These are phyloP conservation scores for Buphagus erythrorhynchus DNA, from an alignment of 2,797 vertebrate species.

Conservation along the genomic window DNA sequence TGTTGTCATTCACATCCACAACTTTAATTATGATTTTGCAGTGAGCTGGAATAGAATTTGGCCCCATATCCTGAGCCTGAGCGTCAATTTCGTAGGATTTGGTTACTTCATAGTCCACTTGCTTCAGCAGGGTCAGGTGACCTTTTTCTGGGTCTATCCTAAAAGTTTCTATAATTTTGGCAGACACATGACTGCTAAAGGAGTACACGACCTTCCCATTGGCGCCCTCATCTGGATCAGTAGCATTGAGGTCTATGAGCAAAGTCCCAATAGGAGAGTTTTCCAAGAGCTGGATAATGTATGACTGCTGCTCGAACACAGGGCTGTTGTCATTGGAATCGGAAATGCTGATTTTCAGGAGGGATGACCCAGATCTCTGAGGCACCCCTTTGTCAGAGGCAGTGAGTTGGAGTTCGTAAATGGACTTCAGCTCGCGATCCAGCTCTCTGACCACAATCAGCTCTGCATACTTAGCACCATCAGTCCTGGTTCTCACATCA, in stretches of 20 bases:
- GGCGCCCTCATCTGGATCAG: slow-evolving; percentile 95
- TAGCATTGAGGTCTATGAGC: slow-evolving; percentile 94
- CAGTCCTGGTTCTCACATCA: slow-evolving; percentile 90
- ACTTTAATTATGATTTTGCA: slow-evolving; percentile 96
- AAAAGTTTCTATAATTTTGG: slow-evolving; percentile 92
- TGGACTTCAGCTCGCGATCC: slow-evolving; percentile 89
- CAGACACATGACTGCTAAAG: slow-evolving; percentile 92
- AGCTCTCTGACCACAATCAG: slow-evolving; percentile 91
- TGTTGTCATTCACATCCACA: slow-evolving; percentile 96
- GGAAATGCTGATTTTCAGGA: slow-evolving; percentile 92
- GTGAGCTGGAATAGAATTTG: slow-evolving; percentile 95
- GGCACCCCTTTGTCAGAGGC: slow-evolving; percentile 93
- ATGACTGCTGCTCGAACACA: slow-evolving; percentile 87
- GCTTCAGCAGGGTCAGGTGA: slow-evolving; percentile 90
- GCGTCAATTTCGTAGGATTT: slow-evolving; percentile 94
- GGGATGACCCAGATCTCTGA: slow-evolving; percentile 89
- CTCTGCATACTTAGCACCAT: slow-evolving; percentile 94
- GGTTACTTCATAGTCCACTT: slow-evolving; percentile 91
- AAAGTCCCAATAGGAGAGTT: slow-evolving; percentile 89
- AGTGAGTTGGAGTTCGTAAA: slow-evolving; percentile 90
- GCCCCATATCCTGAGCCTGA: slow-evolving; percentile 95
- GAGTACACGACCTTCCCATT: slow-evolving; percentile 95
- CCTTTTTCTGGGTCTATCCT: slow-evolving; percentile 91
- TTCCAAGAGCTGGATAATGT: slow-evolving; percentile 87
- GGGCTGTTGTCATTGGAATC: slow-evolving; percentile 99